A percentile compares a stretch with the other conserved stretches of the same genome.
These are phyloP conservation scores for Hybognathus amarus DNA, from an alignment of 2,797 vertebrate species.

Conservation along the genomic window DNA sequence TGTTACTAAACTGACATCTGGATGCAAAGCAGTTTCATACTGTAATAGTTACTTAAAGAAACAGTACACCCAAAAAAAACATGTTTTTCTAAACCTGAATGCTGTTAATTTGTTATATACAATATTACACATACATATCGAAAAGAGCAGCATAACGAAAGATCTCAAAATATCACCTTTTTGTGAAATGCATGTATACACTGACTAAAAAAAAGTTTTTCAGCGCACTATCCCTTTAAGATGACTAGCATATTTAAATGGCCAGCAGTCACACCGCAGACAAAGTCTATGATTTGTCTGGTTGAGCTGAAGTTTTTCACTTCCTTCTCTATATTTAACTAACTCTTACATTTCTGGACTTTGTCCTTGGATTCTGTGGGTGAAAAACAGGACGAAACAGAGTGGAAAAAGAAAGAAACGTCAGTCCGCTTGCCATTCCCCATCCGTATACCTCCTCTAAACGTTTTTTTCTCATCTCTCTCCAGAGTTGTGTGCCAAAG, in stretches of 20 bases:
- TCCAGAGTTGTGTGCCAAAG: conserved; percentile 43
- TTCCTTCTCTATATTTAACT: conserved; percentile 40
- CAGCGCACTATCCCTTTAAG: not conserved
- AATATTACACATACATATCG: not conserved
- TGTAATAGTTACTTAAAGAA: conserved; percentile 18
- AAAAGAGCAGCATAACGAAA: not conserved
- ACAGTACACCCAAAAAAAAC: not conserved
- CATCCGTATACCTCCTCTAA: conserved; percentile 1
- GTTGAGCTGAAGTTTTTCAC: conserved; percentile 14
- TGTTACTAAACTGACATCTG: conserved; percentile 39
- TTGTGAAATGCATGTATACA: not conserved
- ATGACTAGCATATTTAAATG: not conserved
- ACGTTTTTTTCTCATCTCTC: conserved; percentile 41
- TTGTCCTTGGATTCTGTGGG: not conserved
- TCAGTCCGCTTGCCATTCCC: conserved; percentile 6
- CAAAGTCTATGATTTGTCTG: conserved; percentile 28
- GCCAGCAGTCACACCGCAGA: conserved; percentile 3
- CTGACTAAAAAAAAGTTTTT: not conserved
- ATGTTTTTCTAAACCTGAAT: not conserved
- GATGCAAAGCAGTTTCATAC: conserved; percentile 7
- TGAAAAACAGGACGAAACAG: not conserved
- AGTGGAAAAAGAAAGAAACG: not conserved
- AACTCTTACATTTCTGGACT: conserved; percentile 11
- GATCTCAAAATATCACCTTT: not conserved
- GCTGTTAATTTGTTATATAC: not conserved